Conservation (phyloP, 2,113 vertebrate species). For the Gyps fulvus region DNA sequence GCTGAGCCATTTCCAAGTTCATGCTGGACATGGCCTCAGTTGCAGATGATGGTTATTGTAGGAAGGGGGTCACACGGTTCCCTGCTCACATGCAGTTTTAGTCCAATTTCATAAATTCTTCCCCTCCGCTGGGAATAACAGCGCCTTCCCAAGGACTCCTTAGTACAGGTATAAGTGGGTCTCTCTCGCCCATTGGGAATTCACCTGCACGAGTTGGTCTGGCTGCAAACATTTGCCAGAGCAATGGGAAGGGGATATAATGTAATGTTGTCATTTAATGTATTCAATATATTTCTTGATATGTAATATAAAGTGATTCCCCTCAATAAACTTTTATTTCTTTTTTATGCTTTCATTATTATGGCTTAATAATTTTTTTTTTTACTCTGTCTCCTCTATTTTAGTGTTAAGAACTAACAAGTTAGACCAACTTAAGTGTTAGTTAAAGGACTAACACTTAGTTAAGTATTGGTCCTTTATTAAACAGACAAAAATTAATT, state of each 20-base stretch:
- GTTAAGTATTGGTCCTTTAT: not conserved
- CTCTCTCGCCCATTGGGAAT: not conserved
- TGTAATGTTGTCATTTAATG: not conserved
- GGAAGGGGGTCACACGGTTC: fast-evolving
- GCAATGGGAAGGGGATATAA: not conserved
- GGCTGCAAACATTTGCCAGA: not conserved
- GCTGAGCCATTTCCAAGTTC: not conserved
- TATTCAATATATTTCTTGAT: not conserved
- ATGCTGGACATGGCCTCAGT: not conserved
- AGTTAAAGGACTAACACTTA: not conserved
- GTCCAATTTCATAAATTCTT: not conserved
- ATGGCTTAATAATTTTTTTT: not conserved
- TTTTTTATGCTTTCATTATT: not conserved
- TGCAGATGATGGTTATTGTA: not conserved
- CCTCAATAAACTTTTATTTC: not conserved
- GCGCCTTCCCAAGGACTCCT: not conserved
- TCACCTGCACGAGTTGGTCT: not conserved
- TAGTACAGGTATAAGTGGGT: fast-evolving
- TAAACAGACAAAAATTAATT: not conserved
- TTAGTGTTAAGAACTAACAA: not conserved
- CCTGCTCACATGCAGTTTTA: not conserved
- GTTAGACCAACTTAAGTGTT: not conserved
- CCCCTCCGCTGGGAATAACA: not conserved
- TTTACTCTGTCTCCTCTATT: not conserved
- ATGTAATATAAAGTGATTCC: not conserved